Conservation (phyloP, 2,888 invertebrate genomes). For the Bembecia ichneumoniformis region DNA sequence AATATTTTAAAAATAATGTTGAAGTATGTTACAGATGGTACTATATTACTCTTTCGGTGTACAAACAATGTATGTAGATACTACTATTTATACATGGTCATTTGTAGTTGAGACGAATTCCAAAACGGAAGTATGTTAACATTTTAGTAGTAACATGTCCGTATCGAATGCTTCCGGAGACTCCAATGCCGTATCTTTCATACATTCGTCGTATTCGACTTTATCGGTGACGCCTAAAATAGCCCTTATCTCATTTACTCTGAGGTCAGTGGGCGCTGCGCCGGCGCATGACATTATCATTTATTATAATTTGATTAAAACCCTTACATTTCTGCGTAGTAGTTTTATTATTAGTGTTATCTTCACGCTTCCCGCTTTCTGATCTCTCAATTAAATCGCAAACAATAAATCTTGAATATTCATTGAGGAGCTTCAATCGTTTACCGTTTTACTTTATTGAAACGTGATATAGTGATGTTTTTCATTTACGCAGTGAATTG, state of each 20-base stretch:
- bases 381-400: constrained; percentile 9
- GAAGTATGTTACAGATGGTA: too few relatives aligned
- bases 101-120: background rate
- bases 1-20: too few relatives aligned
- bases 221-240: constrained; percentile 63
- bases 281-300: constrained; percentile 46
- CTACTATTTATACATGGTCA: too few relatives aligned
- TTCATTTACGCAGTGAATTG: too few relatives aligned
- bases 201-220: constrained; percentile 57
- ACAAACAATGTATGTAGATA: too few relatives aligned
- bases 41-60: too few relatives aligned
- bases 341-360: constrained; percentile 30
- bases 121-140: constrained; percentile 18
- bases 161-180: constrained; percentile 46
- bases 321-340: constrained; percentile 28
- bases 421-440: constrained; percentile 10
- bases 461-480: too few relatives aligned
- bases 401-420: constrained; percentile 8
- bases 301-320: constrained; percentile 47
- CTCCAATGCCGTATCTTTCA: constrained; percentile 51
- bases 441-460: background rate
- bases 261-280: constrained; percentile 67
- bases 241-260: constrained; percentile 62
- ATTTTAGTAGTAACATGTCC: constrained; percentile 29
- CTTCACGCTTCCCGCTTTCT: constrained; percentile 14